Percentiles rank a stretch among this genome's conserved stretches.
These are phyloP conservation scores for Petrocephalus zakoni DNA, from an alignment of 2,113 vertebrate genomes.

Conservation along the genomic window DNA sequence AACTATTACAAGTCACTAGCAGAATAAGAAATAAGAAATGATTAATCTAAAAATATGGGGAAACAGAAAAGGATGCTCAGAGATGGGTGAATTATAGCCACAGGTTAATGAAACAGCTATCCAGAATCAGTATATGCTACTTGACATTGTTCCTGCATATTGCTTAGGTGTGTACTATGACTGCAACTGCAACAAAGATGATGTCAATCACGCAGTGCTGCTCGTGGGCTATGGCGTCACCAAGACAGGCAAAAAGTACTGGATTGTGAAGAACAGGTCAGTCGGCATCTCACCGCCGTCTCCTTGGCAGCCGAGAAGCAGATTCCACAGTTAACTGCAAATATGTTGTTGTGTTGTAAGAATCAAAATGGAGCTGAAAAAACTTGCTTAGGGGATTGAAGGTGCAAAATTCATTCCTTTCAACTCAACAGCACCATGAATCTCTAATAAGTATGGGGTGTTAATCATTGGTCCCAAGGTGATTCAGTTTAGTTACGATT, in stretches of 20 bases:
- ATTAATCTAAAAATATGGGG: neutral
- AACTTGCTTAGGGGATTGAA: neutral
- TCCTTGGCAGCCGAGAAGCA: neutral
- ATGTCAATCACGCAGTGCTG: slow-evolving; percentile 86
- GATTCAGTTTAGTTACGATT: neutral
- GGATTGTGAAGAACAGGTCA: slow-evolving; percentile 97
- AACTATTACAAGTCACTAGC: neutral
- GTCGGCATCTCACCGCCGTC: neutral
- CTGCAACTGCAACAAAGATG: slow-evolving; percentile 65
- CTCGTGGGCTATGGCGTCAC: slow-evolving; percentile 78
- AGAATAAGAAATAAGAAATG: neutral
- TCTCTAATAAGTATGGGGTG: neutral
- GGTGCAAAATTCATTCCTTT: neutral
- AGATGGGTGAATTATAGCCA: neutral
- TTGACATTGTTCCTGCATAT: neutral
- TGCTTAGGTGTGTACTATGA: slow-evolving; percentile 83
- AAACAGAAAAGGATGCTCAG: neutral
- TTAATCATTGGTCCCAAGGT: neutral
- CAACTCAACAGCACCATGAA: neutral
- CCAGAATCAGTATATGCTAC: neutral
- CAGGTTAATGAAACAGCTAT: neutral
- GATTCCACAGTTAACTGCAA: neutral
- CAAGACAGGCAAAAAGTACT: slow-evolving; percentile 76
- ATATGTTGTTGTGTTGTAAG: neutral
- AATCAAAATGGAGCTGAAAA: neutral